Conservation (phyloP, 2,888 invertebrate genomes). For the Scaptomyza cyrtandrae region DNA sequence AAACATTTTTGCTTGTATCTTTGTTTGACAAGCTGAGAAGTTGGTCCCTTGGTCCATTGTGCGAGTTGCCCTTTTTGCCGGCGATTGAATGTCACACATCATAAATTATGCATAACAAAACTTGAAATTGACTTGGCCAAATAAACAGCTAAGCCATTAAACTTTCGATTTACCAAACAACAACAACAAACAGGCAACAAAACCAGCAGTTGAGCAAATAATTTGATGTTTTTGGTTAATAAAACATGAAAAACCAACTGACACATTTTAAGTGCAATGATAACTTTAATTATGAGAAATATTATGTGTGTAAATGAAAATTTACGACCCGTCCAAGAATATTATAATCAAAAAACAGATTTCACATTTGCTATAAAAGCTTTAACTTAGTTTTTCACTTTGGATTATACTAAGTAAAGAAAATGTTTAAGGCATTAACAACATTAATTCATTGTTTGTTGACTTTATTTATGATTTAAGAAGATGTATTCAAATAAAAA, state of each 20-base stretch:
- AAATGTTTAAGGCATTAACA: too few relatives aligned
- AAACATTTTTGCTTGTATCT: constrained; percentile 16
- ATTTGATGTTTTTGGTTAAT: constrained; percentile 38
- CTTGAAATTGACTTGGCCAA: constrained; percentile 70
- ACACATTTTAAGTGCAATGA: background rate
- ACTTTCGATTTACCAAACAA: constrained; percentile 44
- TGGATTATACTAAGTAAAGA: too few relatives aligned
- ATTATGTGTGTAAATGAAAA: background rate
- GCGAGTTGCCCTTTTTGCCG: constrained; percentile 55
- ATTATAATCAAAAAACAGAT: background rate
- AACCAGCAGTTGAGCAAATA: constrained; percentile 36
- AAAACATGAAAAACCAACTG: constrained; percentile 1
- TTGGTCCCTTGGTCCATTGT: constrained; percentile 23
- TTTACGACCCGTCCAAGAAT: background rate
- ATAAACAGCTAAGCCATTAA: constrained; percentile 42
- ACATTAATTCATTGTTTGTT: too few relatives aligned
- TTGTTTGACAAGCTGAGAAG: constrained; percentile 17
- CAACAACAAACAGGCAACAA: too few relatives aligned
- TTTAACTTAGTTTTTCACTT: too few relatives aligned
- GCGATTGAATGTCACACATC: constrained; percentile 80
- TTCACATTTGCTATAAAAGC: background rate
- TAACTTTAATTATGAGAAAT: background rate
- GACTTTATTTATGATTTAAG: too few relatives aligned
- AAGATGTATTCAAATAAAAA: too few relatives aligned
- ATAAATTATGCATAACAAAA: constrained; percentile 79